Evolutionary conservation across 2,888 invertebrate species (phyloP), one percentile per base, ranked within the genome.

Genomic region (Thera obeliscata): DNA sequence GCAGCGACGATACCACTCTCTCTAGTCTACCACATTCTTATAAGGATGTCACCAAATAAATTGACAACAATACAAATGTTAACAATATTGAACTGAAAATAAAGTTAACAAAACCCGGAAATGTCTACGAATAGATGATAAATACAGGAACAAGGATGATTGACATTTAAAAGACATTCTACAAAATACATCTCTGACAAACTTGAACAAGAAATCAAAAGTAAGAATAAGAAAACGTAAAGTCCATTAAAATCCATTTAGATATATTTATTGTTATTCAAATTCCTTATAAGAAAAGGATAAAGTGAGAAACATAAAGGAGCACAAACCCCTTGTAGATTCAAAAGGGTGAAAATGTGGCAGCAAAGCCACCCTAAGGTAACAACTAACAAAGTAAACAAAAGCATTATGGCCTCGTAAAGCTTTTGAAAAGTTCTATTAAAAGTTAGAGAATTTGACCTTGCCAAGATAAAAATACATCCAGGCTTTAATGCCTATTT

Each of bases 381-480:
- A 69, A 66, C 69, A 66, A 66, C 49, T 59, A 6, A 36, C 54
- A 65, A 66, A 69, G 66, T 61, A 66, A 69, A 69, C 66, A 66
- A 69, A 65, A 35, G 56, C 63, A 63, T 54, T 69, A 64, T 66
- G 66, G 61, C 69, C 69, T 60, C 56, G 62, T 33, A 48, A 48
- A 61, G 56, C 65, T 69, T 66, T 67, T 64, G 48, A 70, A 67
- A 67, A 64, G 64, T 70, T 64, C 50, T 67, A 70, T 70, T 67
- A 67, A 70, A 66, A 70, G 70, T 70, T 70, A 58, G 63, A 66
- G 57, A 66, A 64, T 61, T 70, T 70, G 69, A 69, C 73, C 70
- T 74, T 67, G 66, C 61, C 49, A 56, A 68, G 71, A 69, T 74
- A 74, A 71, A 75, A 72, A 74, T 71, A 75, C 62, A 70, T 69